phyloP scores from a whole-genome alignment of 2,113 vertebrate genomes.

The Nestor notabilis region DNA sequence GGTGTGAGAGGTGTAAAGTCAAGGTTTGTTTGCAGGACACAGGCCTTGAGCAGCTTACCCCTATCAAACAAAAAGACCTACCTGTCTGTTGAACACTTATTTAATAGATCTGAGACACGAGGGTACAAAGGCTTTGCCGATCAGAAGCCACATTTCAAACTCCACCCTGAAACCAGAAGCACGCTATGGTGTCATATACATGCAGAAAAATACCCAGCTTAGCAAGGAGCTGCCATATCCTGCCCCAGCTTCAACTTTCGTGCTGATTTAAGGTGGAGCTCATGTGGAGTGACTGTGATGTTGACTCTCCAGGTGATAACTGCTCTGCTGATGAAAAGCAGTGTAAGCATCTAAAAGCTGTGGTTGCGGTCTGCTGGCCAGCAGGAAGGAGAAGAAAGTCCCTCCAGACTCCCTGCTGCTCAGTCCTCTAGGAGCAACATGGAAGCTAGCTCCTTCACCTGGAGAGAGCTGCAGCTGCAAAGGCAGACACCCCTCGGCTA shows the following conservation, averaged over 20 bases:
- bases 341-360: background rate
- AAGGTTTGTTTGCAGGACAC: background rate
- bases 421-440: background rate
- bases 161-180: constrained; percentile 34
- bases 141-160: background rate
- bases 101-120: background rate
- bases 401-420: background rate
- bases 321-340: background rate
- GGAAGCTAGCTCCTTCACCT: background rate
- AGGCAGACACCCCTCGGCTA: background rate
- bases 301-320: background rate
- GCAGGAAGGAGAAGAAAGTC: background rate
- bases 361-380: background rate
- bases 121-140: background rate
- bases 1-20: background rate
- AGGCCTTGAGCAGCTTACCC: background rate
- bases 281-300: background rate
- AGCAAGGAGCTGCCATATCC: background rate
- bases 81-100: background rate
- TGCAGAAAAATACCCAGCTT: background rate
- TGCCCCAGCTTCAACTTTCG: background rate
- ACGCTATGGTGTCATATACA: background rate
- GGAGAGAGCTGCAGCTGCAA: background rate
- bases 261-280: constrained; percentile 31
- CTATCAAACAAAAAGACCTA: background rate